These are phyloP conservation scores for Trachythela sp. DNA, from an alignment of 64 coral and sea anemone species.

Conservation along the genomic window DNA sequence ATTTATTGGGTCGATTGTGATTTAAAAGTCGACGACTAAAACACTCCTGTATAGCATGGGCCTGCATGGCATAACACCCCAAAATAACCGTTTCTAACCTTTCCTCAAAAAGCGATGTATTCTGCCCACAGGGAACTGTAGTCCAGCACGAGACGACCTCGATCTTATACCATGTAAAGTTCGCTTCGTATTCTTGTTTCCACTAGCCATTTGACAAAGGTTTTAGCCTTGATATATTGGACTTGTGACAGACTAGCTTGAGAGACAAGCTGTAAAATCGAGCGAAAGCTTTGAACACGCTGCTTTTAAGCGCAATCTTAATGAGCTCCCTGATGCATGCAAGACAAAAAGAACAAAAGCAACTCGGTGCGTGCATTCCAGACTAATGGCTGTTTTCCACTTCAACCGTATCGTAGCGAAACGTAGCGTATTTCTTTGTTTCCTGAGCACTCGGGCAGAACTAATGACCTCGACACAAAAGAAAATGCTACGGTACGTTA, in stretches of 20 bases:
- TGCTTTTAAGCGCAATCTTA: too few relatives aligned
- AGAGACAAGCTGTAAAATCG: neutral
- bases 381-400: too few relatives aligned
- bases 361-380: too few relatives aligned
- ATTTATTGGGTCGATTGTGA: too few relatives aligned
- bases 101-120: conserved; percentile 20
- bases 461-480: too few relatives aligned
- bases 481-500: too few relatives aligned
- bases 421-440: too few relatives aligned
- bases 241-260: neutral
- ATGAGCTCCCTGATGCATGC: too few relatives aligned
- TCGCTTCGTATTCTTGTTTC: neutral
- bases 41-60: neutral
- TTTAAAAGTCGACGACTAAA: neutral
- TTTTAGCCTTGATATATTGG: neutral
- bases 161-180: neutral
- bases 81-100: neutral
- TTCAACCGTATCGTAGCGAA: too few relatives aligned
- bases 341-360: too few relatives aligned
- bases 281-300: neutral
- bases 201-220: neutral
- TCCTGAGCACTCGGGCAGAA: too few relatives aligned
- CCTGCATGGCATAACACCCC: neutral
- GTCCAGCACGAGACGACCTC: neutral
- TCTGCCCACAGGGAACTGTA: conserved; percentile 11